phyloP scores from a whole-genome alignment of 2,113 vertebrate genomes.

The Ardeotis arabs region DNA sequence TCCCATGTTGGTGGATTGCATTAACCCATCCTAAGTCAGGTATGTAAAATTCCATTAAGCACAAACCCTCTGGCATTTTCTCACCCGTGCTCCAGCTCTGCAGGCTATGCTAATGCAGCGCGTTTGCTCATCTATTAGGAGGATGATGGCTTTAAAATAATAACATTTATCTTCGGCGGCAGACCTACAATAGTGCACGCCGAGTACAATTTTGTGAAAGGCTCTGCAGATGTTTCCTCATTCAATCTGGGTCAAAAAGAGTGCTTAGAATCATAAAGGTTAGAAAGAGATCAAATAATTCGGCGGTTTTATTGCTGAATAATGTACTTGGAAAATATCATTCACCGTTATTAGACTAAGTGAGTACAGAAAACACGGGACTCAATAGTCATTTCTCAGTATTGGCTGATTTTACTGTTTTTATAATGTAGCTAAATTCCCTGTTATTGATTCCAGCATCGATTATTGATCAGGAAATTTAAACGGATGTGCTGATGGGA shows the following conservation, averaged over 20 bases:
- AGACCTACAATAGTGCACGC: constrained; percentile 43
- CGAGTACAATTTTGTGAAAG: constrained; percentile 65
- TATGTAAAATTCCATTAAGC: constrained; percentile 71
- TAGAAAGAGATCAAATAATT: constrained; percentile 71
- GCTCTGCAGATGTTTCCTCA: constrained; percentile 71
- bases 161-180: constrained; percentile 67
- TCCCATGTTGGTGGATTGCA: constrained; percentile 56
- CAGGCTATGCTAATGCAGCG: constrained; percentile 55
- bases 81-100: constrained; percentile 55
- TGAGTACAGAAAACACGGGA: constrained; percentile 57
- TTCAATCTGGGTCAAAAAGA: constrained; percentile 70
- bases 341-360: constrained; percentile 69
- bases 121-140: constrained; percentile 67
- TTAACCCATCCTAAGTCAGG: constrained; percentile 74
- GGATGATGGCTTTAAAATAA: constrained; percentile 72
- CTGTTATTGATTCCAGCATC: constrained; percentile 68
- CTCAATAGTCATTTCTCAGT: constrained; percentile 73
- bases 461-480: constrained; percentile 68
- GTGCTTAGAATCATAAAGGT: constrained; percentile 62
- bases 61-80: constrained; percentile 65
- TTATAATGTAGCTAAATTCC: constrained; percentile 71
- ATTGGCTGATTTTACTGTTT: constrained; percentile 66
- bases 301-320: constrained; percentile 68
- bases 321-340: constrained; percentile 70
- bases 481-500: constrained; percentile 49